Base-by-base conservation (phyloP, 92 coral and sea anemone species). In the Palythoa grandis region DNA sequence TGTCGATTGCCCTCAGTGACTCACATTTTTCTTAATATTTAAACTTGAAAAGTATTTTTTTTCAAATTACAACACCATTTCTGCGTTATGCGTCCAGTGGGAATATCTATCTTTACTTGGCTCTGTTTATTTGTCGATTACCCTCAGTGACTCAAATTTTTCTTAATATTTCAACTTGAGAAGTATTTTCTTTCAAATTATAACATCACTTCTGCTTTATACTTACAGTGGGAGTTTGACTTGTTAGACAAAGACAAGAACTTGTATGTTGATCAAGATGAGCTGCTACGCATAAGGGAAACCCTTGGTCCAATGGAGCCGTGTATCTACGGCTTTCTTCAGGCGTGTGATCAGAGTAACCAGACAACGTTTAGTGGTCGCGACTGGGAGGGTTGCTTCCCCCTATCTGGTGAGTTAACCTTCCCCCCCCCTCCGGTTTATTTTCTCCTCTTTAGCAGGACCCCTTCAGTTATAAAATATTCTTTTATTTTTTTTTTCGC, bases 141-240 rank as follows among this genome's bases (percentile, higher is more conserved):
- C 50, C 50, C 50, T 43, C 35, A 29, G 35, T 29, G 35, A 29
- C 35, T 29, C 35, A 29, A 29, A 29, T 29, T 29, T 29, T 29
- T 29, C 35, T 29, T 29, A 8, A 8, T 43, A 43, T 43, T 43
- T 43, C 50, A 43, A 43, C 50, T 43, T 43, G 50, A 43, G 6
- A 43, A 43, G 50, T 43, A 8, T 43, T 43, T 43, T 43, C 50
- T 43, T 43, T 43, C 9, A 43, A 43, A 43, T 43, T 5, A 43
- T 43, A 5, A 57, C 16, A 57, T 13, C 17, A 57, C 11, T 66
- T 23, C 15, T 9, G 11, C 29, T 4, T 24, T 75, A 78, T 17
- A 2, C 52, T 48, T 87, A 16, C 70, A 94, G 98, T 94, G 98
- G 98, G 98, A 94, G 77, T 94, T 90, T 60, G 88, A 73, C 13